Base-by-base conservation (phyloP, 1,140 invertebrate genomes). In the Prorops nasuta region DNA sequence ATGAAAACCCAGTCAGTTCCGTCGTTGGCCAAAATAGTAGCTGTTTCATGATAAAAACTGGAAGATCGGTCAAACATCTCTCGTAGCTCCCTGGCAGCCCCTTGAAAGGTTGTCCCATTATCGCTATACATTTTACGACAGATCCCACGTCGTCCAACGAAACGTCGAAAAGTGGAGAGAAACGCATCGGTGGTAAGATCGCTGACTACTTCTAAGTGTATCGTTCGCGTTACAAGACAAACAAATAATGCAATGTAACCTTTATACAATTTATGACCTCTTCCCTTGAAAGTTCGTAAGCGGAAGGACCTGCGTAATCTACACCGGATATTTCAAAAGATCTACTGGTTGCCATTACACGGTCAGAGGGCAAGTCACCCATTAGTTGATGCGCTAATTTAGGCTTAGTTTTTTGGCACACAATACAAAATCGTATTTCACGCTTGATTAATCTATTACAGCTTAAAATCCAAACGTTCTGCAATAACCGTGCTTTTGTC, bases 151-250 rank as follows among this genome's bases (percentile, higher is more conserved):
- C 64, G 36, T 2, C 54, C 42, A 3, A 65, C 45, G 44, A 72
- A 69, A 9, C 63, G 36, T 37, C 56, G 43, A 3, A 65, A 47
- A 4, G 53, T 51, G 12, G 54, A 28, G 4, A 72, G 28, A 21
- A 63, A 70, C 3, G 34, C 44, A 2, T 54, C 45, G 8, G 67
- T 56, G 12, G 37, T 41, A 3, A 64, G 38, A 34, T 56, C 56
- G 8, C 17, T 45, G 10, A 66, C 56, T 1, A 63, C 36, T 39
- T 71, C 67, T 9, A 72, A 34, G 34, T 70, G 58, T 12, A 63
- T 28, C 2, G 58, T 53, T 31, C 51, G 52, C 0, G 51, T 54
- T 1, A 48, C 31, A 15, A 64, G 20, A 24, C 61, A 64, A 2
- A 48, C 40, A 31, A 64, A 64, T 21, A 64, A n/a, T 8, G 42